Conservation (phyloP, 2,113 vertebrate genomes). For the Micronisus gabar region DNA sequence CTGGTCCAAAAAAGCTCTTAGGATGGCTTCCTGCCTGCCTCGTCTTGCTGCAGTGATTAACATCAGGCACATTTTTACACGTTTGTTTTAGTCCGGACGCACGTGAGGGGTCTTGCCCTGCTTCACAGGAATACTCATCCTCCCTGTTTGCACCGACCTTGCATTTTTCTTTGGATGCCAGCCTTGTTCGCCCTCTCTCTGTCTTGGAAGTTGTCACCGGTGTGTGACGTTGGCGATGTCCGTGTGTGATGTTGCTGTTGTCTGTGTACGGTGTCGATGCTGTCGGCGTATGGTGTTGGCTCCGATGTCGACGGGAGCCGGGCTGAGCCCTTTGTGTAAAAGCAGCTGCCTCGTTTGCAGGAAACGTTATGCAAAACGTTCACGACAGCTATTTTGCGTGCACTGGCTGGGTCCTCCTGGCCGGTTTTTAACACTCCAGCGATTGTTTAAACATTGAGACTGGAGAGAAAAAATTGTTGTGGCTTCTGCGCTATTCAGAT, state of each 20-base stretch:
- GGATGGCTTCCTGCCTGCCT: background rate
- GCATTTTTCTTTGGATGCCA: accelerated
- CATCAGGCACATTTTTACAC: background rate
- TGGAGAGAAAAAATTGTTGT: accelerated
- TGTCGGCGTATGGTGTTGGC: accelerated
- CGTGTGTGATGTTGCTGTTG: accelerated
- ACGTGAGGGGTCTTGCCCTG: background rate
- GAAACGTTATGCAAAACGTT: background rate
- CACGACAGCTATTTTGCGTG: background rate
- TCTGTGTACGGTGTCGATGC: accelerated
- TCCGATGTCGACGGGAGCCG: accelerated
- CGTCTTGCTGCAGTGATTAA: accelerated
- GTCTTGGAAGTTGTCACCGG: accelerated
- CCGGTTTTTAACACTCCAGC: no score
- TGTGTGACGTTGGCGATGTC: background rate
- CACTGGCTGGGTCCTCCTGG: background rate
- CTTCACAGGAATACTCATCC: background rate
- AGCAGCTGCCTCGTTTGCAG: background rate
- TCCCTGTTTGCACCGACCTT: background rate
- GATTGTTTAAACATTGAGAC: background rate
- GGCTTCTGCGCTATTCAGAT: background rate
- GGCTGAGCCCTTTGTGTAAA: accelerated
- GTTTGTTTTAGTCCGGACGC: background rate
- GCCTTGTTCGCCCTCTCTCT: background rate
- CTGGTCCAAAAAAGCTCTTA: background rate